phyloP scores from a whole-genome alignment of 2,888 invertebrate species.

The Dorcus hopei region DNA sequence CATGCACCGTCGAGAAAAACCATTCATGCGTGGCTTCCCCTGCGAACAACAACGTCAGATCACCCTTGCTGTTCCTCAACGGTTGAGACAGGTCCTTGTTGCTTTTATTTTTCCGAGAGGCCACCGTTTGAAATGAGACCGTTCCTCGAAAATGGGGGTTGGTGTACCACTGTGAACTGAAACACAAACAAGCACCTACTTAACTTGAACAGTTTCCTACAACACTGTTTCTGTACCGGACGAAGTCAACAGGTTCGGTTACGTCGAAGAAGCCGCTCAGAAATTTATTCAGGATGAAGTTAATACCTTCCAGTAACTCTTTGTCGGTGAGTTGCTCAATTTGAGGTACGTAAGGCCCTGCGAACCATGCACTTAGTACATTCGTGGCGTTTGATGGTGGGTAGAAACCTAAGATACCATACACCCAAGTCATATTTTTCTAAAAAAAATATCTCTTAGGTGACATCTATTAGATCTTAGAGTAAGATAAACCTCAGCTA shows the following conservation, averaged over 20 bases:
- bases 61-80: conserved; percentile 47
- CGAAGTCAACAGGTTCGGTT: conserved; percentile 47
- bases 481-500: conserved; percentile 22
- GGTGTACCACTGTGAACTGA: conserved; percentile 64
- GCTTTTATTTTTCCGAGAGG: conserved; percentile 11
- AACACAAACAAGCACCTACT: conserved; percentile 17
- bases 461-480: neutral
- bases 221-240: conserved; percentile 32
- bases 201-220: neutral
- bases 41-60: conserved; percentile 53
- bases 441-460: conserved; percentile 17
- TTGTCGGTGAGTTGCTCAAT: conserved; percentile 59
- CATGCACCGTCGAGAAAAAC: conserved; percentile 50
- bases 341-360: conserved; percentile 58
- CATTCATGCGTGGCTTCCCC: conserved; percentile 52
- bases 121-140: conserved; percentile 23
- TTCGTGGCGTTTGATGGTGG: conserved; percentile 58
- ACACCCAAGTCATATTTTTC: conserved; percentile 55
- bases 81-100: conserved; percentile 11
- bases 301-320: conserved; percentile 52
- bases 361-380: conserved; percentile 65
- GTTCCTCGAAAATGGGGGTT: conserved; percentile 57
- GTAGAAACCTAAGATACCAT: conserved; percentile 61
- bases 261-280: conserved; percentile 52
- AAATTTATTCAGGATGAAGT: conserved; percentile 53